Percentiles rank a stretch among this genome's conserved stretches.
phyloP scores from a whole-genome alignment of 2,888 invertebrate genomes.

The Drosophila mulleri region DNA sequence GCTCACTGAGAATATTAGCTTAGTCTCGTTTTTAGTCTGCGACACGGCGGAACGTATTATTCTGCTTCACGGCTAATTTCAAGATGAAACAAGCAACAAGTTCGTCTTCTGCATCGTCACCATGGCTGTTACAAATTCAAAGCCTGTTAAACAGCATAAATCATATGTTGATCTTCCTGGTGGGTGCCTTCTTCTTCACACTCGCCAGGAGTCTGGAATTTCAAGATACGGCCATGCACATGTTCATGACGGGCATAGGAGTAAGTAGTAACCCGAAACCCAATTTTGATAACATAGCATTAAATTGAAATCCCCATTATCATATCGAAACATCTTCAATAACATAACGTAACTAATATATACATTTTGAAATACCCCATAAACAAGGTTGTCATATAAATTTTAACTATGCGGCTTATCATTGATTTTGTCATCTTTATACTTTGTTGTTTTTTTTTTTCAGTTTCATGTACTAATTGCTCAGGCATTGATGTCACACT shows the following conservation, averaged over 20 bases:
- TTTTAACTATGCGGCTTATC: constrained; percentile 5
- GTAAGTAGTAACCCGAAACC: constrained; percentile 69
- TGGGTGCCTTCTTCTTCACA: constrained; percentile 77
- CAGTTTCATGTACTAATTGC: constrained; percentile 83
- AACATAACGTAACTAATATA: background rate
- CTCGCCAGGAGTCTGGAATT: constrained; percentile 80
- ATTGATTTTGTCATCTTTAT: constrained; percentile 14
- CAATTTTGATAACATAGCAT: background rate
- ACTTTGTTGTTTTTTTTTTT: constrained; percentile 4
- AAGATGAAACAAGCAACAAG: constrained; percentile 50
- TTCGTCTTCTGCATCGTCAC: constrained; percentile 16
- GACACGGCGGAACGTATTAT: constrained; percentile 1
- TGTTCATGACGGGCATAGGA: constrained; percentile 80
- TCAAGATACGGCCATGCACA: constrained; percentile 82
- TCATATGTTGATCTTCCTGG: constrained; percentile 82
- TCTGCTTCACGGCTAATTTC: background rate
- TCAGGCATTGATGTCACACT: constrained; percentile 83
- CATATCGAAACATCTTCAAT: background rate
- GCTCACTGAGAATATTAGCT: constrained; percentile 8
- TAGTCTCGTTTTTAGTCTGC: constrained; percentile 30
- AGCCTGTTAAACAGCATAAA: constrained; percentile 81
- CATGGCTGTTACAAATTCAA: constrained; percentile 76
- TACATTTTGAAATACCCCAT: background rate
- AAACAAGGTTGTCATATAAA: constrained; percentile 40
- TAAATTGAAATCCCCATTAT: background rate